These are phyloP conservation scores for Lycaon pictus DNA, from an alignment of 2,113 vertebrate species.

Conservation along the genomic window DNA sequence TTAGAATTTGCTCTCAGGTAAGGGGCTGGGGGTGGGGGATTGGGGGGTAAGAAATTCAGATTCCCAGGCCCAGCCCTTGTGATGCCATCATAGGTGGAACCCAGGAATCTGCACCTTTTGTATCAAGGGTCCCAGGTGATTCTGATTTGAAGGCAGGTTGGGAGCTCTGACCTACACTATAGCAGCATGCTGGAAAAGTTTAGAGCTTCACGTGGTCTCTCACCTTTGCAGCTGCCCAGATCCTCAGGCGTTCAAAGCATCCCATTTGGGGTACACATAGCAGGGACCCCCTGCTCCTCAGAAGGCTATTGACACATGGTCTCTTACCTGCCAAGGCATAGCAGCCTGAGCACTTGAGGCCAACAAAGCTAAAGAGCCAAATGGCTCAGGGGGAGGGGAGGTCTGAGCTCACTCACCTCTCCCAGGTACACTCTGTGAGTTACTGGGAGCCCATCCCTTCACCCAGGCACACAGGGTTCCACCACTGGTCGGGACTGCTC, in stretches of 20 bases:
- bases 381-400: not conserved
- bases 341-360: not conserved
- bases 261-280: not conserved
- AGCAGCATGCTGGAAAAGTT: not conserved
- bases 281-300: not conserved
- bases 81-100: not conserved
- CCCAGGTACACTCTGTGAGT: not conserved
- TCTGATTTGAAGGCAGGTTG: not conserved
- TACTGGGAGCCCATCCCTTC: not conserved
- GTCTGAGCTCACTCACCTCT: not conserved
- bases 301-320: not conserved
- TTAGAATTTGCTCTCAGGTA: not conserved
- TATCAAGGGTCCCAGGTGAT: not conserved
- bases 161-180: not conserved
- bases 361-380: conserved; percentile 5
- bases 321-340: not conserved
- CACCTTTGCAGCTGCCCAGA: not conserved
- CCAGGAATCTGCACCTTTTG: not conserved
- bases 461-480: not conserved
- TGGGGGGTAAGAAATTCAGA: not conserved
- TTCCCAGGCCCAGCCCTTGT: not conserved
- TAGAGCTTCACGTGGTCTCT: not conserved
- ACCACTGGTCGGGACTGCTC: not conserved
- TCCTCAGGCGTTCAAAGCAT: not conserved
- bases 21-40: not conserved